Base-by-base conservation (phyloP, 2,888 invertebrate genomes). In the Tetropium fuscum region DNA sequence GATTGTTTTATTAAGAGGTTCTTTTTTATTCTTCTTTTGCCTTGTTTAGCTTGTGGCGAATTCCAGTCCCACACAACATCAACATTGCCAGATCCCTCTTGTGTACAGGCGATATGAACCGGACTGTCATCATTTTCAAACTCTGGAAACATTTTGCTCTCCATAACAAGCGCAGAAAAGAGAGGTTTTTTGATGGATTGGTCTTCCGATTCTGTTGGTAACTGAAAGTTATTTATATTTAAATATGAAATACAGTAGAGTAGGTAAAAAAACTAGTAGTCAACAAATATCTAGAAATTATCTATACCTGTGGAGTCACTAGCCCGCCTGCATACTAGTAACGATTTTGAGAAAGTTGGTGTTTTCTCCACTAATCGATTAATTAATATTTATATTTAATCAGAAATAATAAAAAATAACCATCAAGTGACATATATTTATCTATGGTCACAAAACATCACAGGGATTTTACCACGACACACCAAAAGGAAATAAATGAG, bases 31-130 rank as follows among this genome's bases (percentile, higher is more conserved):
- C 59, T 62, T 58, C 60, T 70, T 16, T 64, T 60, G 27, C 58
- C 32, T 19, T 70, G 66, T 63, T 73, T 77, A 2, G 73, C 67
- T 58, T 74, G 66, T 1, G 83, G 78, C 11, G 80, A 81, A 63
- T 83, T 81, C 84, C 84, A 84, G 63, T 84, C 84, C 84, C 84
- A 84, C 3, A 81, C 74, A 10, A 84, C 83, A 69, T 84, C 84
- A 11, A 80, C 69, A 58, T 76, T 77, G 18, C 76, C 74, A 36
- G 70, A 74, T 13, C 70, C 74, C 53, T 84, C 84, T 68, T 83
- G 83, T 3, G 83, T 82, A 27, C 72, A 78, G 5, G 78, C 74
- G 18, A 80, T 66, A 40, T 64, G 70, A 16, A 65, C 22, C 2
- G 70, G 70, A 40, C 69, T 68, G 5, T 66, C 63, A 38, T 67